These are phyloP conservation scores for Psilopogon haemacephalus DNA, from an alignment of 2,113 vertebrate species.

Conservation along the genomic window DNA sequence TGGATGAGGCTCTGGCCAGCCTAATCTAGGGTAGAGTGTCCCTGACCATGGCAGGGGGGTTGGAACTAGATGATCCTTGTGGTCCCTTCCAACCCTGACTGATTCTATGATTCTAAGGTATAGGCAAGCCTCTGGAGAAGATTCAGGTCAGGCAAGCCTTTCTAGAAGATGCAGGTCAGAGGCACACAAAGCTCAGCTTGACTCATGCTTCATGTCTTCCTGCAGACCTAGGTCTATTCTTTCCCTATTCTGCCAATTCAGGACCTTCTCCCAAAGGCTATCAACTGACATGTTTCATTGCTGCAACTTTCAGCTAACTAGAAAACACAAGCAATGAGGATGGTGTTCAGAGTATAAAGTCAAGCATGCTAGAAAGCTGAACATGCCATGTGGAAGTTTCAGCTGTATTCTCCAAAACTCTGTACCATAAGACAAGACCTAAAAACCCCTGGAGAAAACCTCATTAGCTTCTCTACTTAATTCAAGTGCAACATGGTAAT, in stretches of 20 bases:
- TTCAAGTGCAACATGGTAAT: neutral
- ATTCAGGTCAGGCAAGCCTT: neutral
- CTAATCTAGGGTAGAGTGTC: no score
- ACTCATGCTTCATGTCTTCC: neutral
- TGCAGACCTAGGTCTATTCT: neutral
- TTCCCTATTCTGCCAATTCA: neutral
- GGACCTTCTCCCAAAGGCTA: conserved; percentile 25
- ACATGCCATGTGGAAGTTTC: neutral
- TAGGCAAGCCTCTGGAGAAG: neutral
- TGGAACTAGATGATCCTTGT: no score
- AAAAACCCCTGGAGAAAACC: neutral
- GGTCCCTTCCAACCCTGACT: no score
- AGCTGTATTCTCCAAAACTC: neutral
- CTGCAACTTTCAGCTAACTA: conserved; percentile 16
- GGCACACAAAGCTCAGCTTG: neutral
- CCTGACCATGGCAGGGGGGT: no score
- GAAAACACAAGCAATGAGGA: neutral
- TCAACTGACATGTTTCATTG: neutral
- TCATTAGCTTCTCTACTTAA: neutral
- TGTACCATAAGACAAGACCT: neutral
- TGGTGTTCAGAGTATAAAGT: neutral
- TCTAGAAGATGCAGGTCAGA: neutral
- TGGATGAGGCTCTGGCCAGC: no score
- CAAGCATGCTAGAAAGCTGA: neutral
- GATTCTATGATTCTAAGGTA: no score